Percentiles rank a stretch among this genome's conserved stretches.
Evolutionary conservation across 2,113 vertebrate genomes (phyloP).

Genomic region (Cottus gobio): DNA sequence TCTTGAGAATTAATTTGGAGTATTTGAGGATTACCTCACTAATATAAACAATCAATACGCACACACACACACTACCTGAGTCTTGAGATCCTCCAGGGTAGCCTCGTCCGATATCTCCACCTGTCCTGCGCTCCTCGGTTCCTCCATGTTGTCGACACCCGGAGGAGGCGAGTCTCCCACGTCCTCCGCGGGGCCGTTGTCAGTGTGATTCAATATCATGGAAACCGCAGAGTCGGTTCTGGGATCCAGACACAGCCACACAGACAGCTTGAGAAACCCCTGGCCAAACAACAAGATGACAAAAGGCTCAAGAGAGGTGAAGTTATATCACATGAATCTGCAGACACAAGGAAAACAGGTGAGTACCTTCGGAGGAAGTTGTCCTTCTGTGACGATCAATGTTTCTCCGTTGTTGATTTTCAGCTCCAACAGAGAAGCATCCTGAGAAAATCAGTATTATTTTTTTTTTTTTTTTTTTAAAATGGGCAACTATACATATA

Average conservation of each 20-base stretch:
- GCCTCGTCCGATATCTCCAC: constrained; percentile 90
- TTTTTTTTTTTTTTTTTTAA: background rate
- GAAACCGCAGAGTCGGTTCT: background rate
- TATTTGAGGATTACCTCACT: background rate
- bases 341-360: background rate
- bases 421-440: constrained; percentile 87
- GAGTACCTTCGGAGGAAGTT: constrained; percentile 89
- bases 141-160: constrained; percentile 57
- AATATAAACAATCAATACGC: background rate
- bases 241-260: constrained; percentile 85
- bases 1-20: background rate
- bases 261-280: constrained; percentile 90
- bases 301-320: constrained; percentile 61
- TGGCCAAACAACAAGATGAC: constrained; percentile 57
- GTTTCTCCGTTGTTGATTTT: constrained; percentile 89
- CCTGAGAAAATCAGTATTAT: constrained; percentile 72
- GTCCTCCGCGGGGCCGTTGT: constrained; percentile 51
- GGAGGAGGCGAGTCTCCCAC: constrained; percentile 62
- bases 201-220: constrained; percentile 54
- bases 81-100: constrained; percentile 89
- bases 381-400: constrained; percentile 89
- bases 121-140: constrained; percentile 83
- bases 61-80: constrained; percentile 83
- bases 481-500: background rate
- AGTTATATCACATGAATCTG: background rate